These are phyloP conservation scores for Cylas formicarius DNA, from an alignment of 1,140 invertebrate genomes.

Conservation along the genomic window DNA sequence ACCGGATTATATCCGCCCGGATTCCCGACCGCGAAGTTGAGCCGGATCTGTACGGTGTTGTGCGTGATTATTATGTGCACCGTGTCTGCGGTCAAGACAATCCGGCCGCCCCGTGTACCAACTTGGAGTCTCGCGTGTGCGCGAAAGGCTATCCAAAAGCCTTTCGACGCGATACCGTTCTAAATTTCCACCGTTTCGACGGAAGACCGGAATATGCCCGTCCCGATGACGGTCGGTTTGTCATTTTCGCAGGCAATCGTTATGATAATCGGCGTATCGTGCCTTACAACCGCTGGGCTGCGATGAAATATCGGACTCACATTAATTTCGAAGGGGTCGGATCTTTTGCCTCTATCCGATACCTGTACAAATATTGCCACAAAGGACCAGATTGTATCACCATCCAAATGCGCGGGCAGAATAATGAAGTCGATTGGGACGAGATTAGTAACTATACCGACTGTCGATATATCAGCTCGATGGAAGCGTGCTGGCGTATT, in stretches of 20 bases:
- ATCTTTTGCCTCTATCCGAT: not conserved
- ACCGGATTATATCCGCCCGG: conserved; percentile 45
- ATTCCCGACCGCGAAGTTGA: conserved; percentile 45
- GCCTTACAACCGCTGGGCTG: conserved; percentile 9
- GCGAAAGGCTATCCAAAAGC: too few relatives aligned
- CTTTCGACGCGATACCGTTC: conserved; percentile 4
- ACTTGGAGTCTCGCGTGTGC: too few relatives aligned
- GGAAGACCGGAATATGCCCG: not conserved
- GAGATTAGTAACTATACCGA: too few relatives aligned
- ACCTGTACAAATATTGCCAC: conserved; percentile 11
- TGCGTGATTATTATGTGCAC: conserved; percentile 46
- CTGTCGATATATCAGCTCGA: conserved; percentile 12
- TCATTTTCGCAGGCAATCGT: not conserved
- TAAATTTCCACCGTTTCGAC: conserved; percentile 1
- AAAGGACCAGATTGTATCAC: too few relatives aligned
- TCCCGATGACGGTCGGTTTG: not conserved
- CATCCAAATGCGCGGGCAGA: too few relatives aligned
- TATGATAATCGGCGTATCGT: conserved; percentile 10
- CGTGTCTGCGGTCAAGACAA: conserved; percentile 35
- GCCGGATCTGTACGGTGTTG: conserved; percentile 39
- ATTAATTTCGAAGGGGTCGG: conserved; percentile 10
- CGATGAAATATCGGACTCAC: not conserved
- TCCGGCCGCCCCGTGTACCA: conserved; percentile 10
- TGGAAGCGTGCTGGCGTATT: conserved; percentile 11
- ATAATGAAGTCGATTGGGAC: too few relatives aligned